Evolutionary conservation across 2,113 vertebrate genomes (phyloP), one percentile per base, ranked within the genome.

Genomic region (Butorides virescens): DNA sequence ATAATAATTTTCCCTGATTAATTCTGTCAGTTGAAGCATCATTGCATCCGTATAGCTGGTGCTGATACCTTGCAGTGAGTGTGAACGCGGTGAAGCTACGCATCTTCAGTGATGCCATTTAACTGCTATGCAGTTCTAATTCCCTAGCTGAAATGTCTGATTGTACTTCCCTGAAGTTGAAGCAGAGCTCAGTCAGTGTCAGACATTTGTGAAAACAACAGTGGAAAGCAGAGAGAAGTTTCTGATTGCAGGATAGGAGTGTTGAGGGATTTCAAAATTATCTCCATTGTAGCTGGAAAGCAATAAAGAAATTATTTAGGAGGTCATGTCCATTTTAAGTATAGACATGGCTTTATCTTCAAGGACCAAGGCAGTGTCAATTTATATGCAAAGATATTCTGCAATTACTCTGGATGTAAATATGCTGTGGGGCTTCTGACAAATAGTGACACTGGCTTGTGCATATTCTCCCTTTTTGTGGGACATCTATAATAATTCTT

Each of bases 331-430:
- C 42, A 88, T 80, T 89, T 81, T 86, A 74, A 67, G 18, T 74
- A 67, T 53, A 77, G 87, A 82, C 29, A 66, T 90, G 79, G 81
- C 83, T 96, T 96, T 94, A 74, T 86, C 77, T 94, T 86, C 32
- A 46, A 95, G 71, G 71, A 93, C 84, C 50, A 94, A 65, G 66
- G 21, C 73, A 91, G 29, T 53, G 77, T 94, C 72, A 95, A 97
- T 96, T 97, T 86, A 92, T 93, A 96, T 96, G 94, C 89, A 93
- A 86, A 93, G 90, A 70, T 86, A 93, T 92, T 97, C 92, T 90
- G 29, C 76, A 96, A 68, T 97, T 96, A 92, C 76, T 96, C 68
- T 91, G 82, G 78, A 89, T 70, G 76, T 96, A 97, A 97, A 92
- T 90, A 92, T 86, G 67, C 49, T 74, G 72, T 88, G 22, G 59